These are phyloP conservation scores for Paragorgia papillata DNA, from an alignment of 92 coral and sea anemone species.

Conservation along the genomic window DNA sequence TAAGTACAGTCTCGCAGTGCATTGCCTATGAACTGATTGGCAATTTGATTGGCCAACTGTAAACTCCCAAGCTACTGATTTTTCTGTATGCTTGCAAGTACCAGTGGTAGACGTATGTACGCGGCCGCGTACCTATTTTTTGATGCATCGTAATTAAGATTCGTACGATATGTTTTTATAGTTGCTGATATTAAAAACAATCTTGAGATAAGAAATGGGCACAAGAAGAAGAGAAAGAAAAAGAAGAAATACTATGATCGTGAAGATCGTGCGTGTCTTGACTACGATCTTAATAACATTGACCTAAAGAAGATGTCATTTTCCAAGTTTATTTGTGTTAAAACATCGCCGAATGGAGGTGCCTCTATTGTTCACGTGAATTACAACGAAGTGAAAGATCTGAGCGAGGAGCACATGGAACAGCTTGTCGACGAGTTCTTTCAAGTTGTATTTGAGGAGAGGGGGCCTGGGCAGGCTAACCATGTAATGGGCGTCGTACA, in stretches of 20 bases:
- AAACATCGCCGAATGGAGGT: slow-evolving; percentile 89
- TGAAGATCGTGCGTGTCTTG: slow-evolving; percentile 54
- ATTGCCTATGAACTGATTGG: no score
- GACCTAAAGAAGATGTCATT: slow-evolving; percentile 67
- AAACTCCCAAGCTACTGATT: no score
- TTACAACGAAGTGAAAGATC: slow-evolving; percentile 74
- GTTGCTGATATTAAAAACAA: slow-evolving; percentile 40
- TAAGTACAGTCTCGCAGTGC: no score
- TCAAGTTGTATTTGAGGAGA: slow-evolving; percentile 85
- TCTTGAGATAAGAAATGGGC: slow-evolving; percentile 54
- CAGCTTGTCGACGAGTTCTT: slow-evolving; percentile 92
- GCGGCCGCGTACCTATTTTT: no score
- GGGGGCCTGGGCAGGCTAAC: slow-evolving; percentile 64
- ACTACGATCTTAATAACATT: slow-evolving; percentile 65
- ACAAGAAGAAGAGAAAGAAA: slow-evolving; percentile 80
- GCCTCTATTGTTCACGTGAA: slow-evolving; percentile 87
- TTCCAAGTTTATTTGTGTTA: slow-evolving; percentile 84
- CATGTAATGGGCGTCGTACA: slow-evolving; percentile 97
- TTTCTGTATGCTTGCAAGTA: no score
- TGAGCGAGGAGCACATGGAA: slow-evolving; percentile 81
- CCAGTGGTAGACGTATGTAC: no score
- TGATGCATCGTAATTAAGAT: no score
- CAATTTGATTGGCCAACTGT: no score
- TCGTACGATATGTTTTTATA: no score
- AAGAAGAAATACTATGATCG: slow-evolving; percentile 78